Evolutionary conservation across 2,113 vertebrate species (phyloP).

Genomic region (Tursiops truncatus): DNA sequence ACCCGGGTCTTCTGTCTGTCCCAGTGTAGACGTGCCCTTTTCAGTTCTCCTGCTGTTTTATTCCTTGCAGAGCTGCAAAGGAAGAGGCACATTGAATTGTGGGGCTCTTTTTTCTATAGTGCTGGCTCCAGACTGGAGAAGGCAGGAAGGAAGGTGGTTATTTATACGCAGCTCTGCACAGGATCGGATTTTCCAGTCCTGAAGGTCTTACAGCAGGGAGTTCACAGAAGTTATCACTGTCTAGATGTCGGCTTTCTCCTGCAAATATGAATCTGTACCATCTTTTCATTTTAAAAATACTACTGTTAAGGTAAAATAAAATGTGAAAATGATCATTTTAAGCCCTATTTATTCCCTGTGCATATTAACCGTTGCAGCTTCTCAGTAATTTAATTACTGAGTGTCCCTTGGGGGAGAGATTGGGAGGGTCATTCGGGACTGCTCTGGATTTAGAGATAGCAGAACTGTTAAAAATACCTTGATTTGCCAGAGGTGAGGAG

Average conservation of each 20-base stretch:
- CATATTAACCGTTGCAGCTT: not conserved
- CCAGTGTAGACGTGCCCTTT: accelerated
- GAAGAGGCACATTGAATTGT: not conserved
- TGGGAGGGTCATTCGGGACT: not conserved
- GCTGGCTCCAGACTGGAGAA: slow-evolving; percentile 22
- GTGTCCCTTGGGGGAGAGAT: not conserved
- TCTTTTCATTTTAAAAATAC: not conserved
- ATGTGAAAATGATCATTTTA: not conserved
- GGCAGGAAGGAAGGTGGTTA: slow-evolving; percentile 60
- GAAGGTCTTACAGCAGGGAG: not conserved
- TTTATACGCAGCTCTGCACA: slow-evolving; percentile 61
- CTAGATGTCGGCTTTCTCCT: not conserved
- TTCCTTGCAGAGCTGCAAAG: accelerated
- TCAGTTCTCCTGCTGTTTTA: not conserved
- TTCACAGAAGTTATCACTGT: slow-evolving; percentile 18
- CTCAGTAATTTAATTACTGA: not conserved
- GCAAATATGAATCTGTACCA: not conserved
- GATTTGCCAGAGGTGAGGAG: not conserved
- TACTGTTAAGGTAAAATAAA: not conserved
- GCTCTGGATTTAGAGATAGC: not conserved
- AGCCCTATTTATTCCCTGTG: not conserved
- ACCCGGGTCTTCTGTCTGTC: not conserved
- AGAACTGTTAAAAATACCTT: not conserved
- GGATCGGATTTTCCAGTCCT: slow-evolving; percentile 58
- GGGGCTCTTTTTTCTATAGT: not conserved